Base-by-base conservation (phyloP, 2,113 vertebrate species). In the Cyprinodon tularosa region DNA sequence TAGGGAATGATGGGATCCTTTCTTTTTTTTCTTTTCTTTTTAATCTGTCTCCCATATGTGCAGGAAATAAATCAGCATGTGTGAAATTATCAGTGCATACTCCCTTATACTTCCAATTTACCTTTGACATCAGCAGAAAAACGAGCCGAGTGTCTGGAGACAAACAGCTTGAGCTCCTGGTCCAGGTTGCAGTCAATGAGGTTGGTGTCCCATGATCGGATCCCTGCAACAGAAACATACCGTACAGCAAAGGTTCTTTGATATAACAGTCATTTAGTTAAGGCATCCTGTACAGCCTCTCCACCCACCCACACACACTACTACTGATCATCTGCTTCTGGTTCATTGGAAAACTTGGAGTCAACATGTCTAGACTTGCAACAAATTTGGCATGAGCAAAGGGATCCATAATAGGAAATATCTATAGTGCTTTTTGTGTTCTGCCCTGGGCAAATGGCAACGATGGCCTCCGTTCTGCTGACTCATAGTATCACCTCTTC, bases 131-230 rank as follows among this genome's bases (percentile, higher is more conserved):
- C 98, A 66, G 98, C 95, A 87, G 98, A 99, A 85, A 99, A 99
- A 78, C 97, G 94, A 71, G 97, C 98, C 0, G 98, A 99, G 91
- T 99, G 98, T 86, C 98, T 95, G 77, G 97, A 99, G 68, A 99
- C 98, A 78, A 99, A 99, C 75, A 99, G 96, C 83, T 99, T 99
- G 70, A 99, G 94, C 81, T 99, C 98, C 92, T 98, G 96, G 91
- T 99, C 98, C 94, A 99, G 90, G 93, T 99, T 99, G 92, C 97
- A 99, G 85, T 97, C 95, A 0, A 97, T 92, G 66, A 99, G 93
- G 88, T 96, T 97, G 84, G 96, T 96, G 93, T 99, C 97, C 98
- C 98, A 99, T 84, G 98, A 97, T 68, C 97, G 96, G 81, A 99
- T 99, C 78, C 98, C 98, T 99, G 84, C 29, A 90, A 92, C 87